Evolutionary conservation across 2,888 invertebrate genomes (phyloP), one percentile per base, ranked within the genome.

Genomic region (Epinotia bilunana): DNA sequence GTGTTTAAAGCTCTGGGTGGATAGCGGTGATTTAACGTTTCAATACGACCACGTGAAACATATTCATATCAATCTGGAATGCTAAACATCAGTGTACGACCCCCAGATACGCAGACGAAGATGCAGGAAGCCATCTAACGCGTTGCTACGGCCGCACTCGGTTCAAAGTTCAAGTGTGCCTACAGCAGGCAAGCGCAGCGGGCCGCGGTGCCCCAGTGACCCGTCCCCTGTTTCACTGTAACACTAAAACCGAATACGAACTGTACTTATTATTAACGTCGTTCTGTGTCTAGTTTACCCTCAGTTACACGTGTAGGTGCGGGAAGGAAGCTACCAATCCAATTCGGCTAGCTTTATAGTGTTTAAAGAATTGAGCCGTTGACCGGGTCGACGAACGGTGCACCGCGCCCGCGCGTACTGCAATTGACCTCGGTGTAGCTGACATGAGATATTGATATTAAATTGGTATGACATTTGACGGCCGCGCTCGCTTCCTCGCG

Each of bases 181-280:
- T 53, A 65, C 33, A 65, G 65, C n/a, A 55, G 65, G 65, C 53
- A 53, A 65, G 65, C 65, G 65, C 65, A 65, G 65, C 65, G 64
- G 49, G 65, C 65, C 65, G 65, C 65, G 65, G 65, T 65, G 65
- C 65, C 65, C 65, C 33, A 65, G 53, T 65, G 65, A 65, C 65
- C 65, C n/a, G 65, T 6, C 6, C 53, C 53, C 53, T n/a, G n/a
- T 53, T 7, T 53, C n/a, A 16, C 7, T 53, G n/a, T n/a, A n/a
- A 53, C 53, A n/a, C 53, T 53, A n/a, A n/a, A 53, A 53, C 53
- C 53, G 53, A 53, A 53, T 53, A 53, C 53, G n/a, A 53, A 53
- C 53, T 53, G n/a, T 53, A 39, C 39, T 39, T 39, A n/a, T 53
- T n/a, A 53, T 7, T 53, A 53, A 53, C n/a, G 16, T 53, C 6